These are phyloP conservation scores for Tetropium fuscum DNA, from an alignment of 2,888 invertebrate species.

Conservation along the genomic window DNA sequence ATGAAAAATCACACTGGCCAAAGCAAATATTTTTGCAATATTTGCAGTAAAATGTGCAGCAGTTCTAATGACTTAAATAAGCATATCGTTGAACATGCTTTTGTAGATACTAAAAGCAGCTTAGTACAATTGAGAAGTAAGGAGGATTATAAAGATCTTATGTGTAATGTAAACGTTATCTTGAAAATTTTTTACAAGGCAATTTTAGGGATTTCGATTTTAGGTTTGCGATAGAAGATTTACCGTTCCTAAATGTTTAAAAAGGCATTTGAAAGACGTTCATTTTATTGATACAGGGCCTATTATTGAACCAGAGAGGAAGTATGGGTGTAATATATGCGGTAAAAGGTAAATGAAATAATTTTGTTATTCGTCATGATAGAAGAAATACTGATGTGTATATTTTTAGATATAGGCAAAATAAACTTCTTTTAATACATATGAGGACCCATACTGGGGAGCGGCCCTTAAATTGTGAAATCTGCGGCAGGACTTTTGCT, in stretches of 20 bases:
- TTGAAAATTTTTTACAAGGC: not conserved
- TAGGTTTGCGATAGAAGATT: slow-evolving; percentile 60
- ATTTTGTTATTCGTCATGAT: not conserved
- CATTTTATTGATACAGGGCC: slow-evolving; percentile 51
- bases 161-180: slow-evolving; percentile 52
- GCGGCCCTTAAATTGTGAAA: slow-evolving; percentile 61
- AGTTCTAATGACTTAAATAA: slow-evolving; percentile 55
- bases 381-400: not conserved
- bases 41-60: slow-evolving; percentile 57
- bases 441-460: slow-evolving; percentile 63
- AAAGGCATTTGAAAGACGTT: slow-evolving; percentile 56
- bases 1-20: slow-evolving; percentile 61
- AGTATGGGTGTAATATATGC: slow-evolving; percentile 60
- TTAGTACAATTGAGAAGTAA: slow-evolving; percentile 23
- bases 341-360: slow-evolving; percentile 58
- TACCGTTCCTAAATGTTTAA: slow-evolving; percentile 55
- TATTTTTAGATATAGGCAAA: slow-evolving; percentile 58
- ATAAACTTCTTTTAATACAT: slow-evolving; percentile 59
- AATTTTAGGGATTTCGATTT: slow-evolving; percentile 23
- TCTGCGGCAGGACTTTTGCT: slow-evolving; percentile 61
- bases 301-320: slow-evolving; percentile 52
- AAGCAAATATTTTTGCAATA: slow-evolving; percentile 59
- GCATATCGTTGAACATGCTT: slow-evolving; percentile 54
- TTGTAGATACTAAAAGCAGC: slow-evolving; percentile 43
- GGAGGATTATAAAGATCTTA: slow-evolving; percentile 40